phyloP scores from a whole-genome alignment of 2,888 invertebrate genomes.

The Synanthedon tipuliformis region DNA sequence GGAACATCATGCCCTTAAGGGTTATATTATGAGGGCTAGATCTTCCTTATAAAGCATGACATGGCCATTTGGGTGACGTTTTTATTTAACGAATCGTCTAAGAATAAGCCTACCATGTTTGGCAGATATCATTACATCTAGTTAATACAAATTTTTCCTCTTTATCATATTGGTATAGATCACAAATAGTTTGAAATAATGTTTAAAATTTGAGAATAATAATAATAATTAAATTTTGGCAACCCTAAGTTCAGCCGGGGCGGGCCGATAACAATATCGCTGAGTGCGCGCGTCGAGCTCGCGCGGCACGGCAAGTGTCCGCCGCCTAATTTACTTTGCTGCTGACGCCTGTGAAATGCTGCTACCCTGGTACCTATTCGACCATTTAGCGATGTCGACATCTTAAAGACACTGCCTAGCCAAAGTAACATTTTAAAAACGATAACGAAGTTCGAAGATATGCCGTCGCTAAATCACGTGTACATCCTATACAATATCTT shows the following conservation, averaged over 20 bases:
- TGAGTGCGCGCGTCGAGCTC: conserved; percentile 52
- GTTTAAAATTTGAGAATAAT: not conserved
- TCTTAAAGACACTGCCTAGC: not conserved
- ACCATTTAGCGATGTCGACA: not conserved
- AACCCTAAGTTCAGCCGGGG: conserved; percentile 40
- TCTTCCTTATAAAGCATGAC: no score
- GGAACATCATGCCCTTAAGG: no score
- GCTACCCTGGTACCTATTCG: conserved; percentile 24
- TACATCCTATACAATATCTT: no score
- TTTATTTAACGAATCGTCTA: no score
- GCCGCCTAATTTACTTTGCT: conserved; percentile 40
- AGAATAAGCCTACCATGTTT: not conserved
- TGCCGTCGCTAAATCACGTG: no score
- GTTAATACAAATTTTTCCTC: no score
- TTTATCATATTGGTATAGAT: no score
- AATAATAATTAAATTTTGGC: conserved; percentile 6
- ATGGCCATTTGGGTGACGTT: no score
- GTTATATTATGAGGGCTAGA: no score
- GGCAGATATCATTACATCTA: not conserved
- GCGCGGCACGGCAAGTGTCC: conserved; percentile 6
- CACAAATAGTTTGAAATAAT: no score
- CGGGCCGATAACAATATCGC: conserved; percentile 66
- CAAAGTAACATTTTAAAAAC: no score
- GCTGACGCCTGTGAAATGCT: conserved; percentile 27
- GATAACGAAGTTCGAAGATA: no score